These are phyloP conservation scores for Melanitta fusca DNA, from an alignment of 2,797 vertebrate species.

Conservation along the genomic window DNA sequence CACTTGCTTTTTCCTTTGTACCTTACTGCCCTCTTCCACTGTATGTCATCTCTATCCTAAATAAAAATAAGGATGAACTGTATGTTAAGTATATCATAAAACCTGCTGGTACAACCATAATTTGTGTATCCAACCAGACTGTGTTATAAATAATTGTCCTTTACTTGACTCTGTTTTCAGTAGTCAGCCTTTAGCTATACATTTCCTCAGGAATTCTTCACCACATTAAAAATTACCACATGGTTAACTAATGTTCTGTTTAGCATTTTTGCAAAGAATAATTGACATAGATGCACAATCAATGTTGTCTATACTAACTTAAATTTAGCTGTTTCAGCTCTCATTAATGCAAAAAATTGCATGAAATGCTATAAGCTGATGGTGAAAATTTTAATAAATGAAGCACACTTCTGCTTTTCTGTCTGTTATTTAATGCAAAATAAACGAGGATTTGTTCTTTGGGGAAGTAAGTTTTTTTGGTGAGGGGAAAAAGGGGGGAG, in stretches of 20 bases:
- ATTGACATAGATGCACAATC: constrained; percentile 59
- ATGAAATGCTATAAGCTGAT: constrained; percentile 58
- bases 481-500: not conserved
- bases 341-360: constrained; percentile 71
- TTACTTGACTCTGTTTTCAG: not conserved
- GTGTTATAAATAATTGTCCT: constrained; percentile 25
- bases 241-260: constrained; percentile 68
- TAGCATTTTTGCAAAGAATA: constrained; percentile 59
- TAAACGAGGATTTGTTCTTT: constrained; percentile 28
- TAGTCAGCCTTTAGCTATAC: constrained; percentile 17
- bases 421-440: constrained; percentile 67
- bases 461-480: not conserved
- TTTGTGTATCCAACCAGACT: constrained; percentile 14
- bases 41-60: not conserved
- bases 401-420: constrained; percentile 30
- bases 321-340: constrained; percentile 68
- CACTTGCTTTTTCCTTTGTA: not conserved
- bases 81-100: constrained; percentile 31
- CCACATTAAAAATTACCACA: constrained; percentile 48
- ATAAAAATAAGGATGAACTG: not conserved
- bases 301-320: constrained; percentile 51
- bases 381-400: constrained; percentile 62
- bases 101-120: constrained; percentile 25
- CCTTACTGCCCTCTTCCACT: not conserved
- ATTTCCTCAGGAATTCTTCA: constrained; percentile 42